A percentile compares a stretch with the other conserved stretches of the same genome.
phyloP scores from a whole-genome alignment of 2,888 invertebrate genomes.

The Leucophenga maculata region DNA sequence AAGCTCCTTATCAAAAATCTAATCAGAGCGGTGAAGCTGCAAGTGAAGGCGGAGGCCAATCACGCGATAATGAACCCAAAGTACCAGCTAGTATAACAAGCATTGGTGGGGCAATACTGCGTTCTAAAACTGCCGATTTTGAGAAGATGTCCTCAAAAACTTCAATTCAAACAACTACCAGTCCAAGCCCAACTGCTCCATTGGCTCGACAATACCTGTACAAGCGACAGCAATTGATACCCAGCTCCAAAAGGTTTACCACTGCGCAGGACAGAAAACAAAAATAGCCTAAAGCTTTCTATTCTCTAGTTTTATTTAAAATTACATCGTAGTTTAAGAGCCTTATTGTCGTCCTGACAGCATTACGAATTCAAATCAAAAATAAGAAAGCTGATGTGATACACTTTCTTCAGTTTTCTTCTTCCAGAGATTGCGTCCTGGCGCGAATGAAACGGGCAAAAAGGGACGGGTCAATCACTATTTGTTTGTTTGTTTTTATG shows the following conservation, averaged over 20 bases:
- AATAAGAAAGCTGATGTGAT: not conserved
- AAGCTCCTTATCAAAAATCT: no score
- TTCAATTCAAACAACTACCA: not conserved
- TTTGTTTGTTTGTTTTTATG: not conserved
- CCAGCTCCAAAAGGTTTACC: slow-evolving; percentile 75
- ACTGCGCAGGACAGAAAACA: slow-evolving; percentile 14
- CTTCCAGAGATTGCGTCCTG: not conserved
- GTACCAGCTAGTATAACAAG: slow-evolving; percentile 77
- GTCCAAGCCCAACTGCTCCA: not conserved
- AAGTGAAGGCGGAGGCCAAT: slow-evolving; percentile 5
- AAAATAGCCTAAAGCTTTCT: not conserved
- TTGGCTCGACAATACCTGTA: slow-evolving; percentile 75
- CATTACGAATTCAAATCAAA: not conserved
- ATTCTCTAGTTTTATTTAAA: no score
- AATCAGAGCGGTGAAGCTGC: slow-evolving; percentile 13
- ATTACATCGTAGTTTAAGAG: no score
- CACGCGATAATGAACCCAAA: slow-evolving; percentile 65
- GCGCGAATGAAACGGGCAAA: no score
- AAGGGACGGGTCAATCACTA: no score
- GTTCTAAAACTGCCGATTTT: slow-evolving; percentile 80
- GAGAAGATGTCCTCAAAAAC: slow-evolving; percentile 71
- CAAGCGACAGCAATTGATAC: slow-evolving; percentile 86
- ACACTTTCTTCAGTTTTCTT: not conserved
- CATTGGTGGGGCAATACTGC: slow-evolving; percentile 78
- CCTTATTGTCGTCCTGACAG: no score